Base-by-base conservation (phyloP, 2,113 vertebrate species). In the Tor tambroides region DNA sequence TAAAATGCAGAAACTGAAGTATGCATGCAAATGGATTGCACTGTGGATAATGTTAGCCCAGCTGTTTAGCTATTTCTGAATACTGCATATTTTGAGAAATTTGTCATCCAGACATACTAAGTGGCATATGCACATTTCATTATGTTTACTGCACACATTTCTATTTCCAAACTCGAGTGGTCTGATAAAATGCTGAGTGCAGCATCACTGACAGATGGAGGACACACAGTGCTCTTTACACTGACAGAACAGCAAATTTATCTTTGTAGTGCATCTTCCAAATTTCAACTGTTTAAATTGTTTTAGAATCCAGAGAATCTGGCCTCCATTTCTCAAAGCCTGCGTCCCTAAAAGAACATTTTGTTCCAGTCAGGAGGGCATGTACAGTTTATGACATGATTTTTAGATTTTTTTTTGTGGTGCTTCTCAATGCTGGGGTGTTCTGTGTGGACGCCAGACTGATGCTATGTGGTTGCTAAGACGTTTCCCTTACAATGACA, bases 161-260 rank as follows among this genome's bases (percentile, higher is more conserved):
- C 38, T 7, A 75, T 75, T 26, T 46, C 72, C 72, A 46, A 26
- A n/a, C 11, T 41, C n/a, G 23, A 46, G 72, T 75, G 72, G 38
- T 71, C 9, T 19, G 12, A 35, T 69, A 75, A 43, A 43, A 75
- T 46, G 72, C 72, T 75, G 72, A 75, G 41, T 26, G 35, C 38
- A 75, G 72, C 11, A 75, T 41, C 38, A 46, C 38, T 15, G 72
- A 46, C 72, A 75, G 72, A 75, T 75, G 38, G 72, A 75, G 72
- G 72, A 46, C 5, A 5, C 72, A n/a, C 10, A 26, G 72, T n/a
- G 72, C 38, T 75, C 72, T 46, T 46, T 75, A 23, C 72, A 75
- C 72, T 46, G 23, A 46, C 72, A 41, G 72, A 75, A 75, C 67
- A 75, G 72, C 72, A 41, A 7, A 75, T 41, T 46, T 46, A 46